Evolutionary conservation across 2,888 invertebrate species (phyloP), one percentile per base, ranked within the genome.

Genomic region (Apodemia duryi): DNA sequence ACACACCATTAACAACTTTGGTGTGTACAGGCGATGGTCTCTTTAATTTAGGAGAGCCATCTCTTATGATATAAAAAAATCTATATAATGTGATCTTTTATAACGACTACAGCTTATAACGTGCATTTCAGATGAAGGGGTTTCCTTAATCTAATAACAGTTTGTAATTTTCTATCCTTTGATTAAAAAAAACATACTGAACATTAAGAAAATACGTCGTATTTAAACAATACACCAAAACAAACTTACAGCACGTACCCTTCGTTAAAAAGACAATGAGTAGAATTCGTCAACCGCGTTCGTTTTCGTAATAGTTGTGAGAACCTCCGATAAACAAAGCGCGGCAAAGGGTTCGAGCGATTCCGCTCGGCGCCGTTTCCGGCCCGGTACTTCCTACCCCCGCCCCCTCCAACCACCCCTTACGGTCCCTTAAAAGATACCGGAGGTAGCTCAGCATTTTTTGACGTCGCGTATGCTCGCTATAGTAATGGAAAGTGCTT

Each of bases 281-380:
- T 43, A 28, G 66, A 68, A 68, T 67, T 67, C 69, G 67, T 66
- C 67, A 67, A 65, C 67, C 66, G 62, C 65, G 62, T 38, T 62
- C 63, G 57, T 57, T 57, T 57, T 61, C 66, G 65, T 64, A 65
- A 65, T 71, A 66, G 66, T 71, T 68, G 66, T 64, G 69, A 71
- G 71, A 68, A 72, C 73, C 75, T 75, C 82, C 78, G 75, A 80
- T 82, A 86, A 86, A 89, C 88, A 88, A 88, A 86, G 80, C 79
- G 74, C 71, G 78, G 78, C 82, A 85, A 88, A 87, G 87, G 88
- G 87, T 85, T 84, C 79, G 75, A 75, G 71, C 77, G 79, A 80
- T 85, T 88, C 88, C 88, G 86, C 79, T 79, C 84, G 84, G 71
- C 81, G 80, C 77, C 76, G 84, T 80, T 86, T 87, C 88, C 89